phyloP scores from a whole-genome alignment of 2,113 vertebrate genomes.

The Electrona antarctica region DNA sequence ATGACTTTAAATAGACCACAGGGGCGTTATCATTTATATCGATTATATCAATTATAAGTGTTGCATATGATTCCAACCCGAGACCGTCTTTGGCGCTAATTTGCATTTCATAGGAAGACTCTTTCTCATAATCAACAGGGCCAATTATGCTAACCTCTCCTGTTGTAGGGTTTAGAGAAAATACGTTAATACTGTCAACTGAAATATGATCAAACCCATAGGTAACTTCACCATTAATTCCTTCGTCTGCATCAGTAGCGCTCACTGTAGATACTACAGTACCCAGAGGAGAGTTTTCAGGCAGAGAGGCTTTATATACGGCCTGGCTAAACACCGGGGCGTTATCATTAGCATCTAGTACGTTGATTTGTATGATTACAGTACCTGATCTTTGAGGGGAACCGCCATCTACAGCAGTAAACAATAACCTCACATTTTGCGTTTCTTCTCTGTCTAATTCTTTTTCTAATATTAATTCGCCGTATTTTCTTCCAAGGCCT shows the following conservation, averaged over 20 bases:
- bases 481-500: slow-evolving; percentile 50
- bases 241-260: slow-evolving; percentile 70
- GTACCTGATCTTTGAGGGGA: slow-evolving; percentile 60
- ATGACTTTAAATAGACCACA: slow-evolving; percentile 67
- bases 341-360: slow-evolving; percentile 70
- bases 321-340: slow-evolving; percentile 61
- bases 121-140: slow-evolving; percentile 59
- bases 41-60: slow-evolving; percentile 67
- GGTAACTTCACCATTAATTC: slow-evolving; percentile 56
- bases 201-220: slow-evolving; percentile 66
- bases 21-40: slow-evolving; percentile 81
- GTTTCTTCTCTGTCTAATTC: slow-evolving; percentile 63
- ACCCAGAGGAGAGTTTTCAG: slow-evolving; percentile 56
- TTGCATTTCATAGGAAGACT: slow-evolving; percentile 56
- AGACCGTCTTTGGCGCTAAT: slow-evolving; percentile 68
- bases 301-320: slow-evolving; percentile 53
- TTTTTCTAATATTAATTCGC: slow-evolving; percentile 62
- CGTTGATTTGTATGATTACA: slow-evolving; percentile 47
- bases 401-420: slow-evolving; percentile 65
- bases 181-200: slow-evolving; percentile 31
- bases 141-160: slow-evolving; percentile 53
- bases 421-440: slow-evolving; percentile 37
- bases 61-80: slow-evolving; percentile 67
- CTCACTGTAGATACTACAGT: slow-evolving; percentile 49
- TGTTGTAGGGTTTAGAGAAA: slow-evolving; percentile 52